Evolutionary conservation across 2,888 invertebrate genomes (phyloP).

Genomic region (Eupithecia dodoneata): DNA sequence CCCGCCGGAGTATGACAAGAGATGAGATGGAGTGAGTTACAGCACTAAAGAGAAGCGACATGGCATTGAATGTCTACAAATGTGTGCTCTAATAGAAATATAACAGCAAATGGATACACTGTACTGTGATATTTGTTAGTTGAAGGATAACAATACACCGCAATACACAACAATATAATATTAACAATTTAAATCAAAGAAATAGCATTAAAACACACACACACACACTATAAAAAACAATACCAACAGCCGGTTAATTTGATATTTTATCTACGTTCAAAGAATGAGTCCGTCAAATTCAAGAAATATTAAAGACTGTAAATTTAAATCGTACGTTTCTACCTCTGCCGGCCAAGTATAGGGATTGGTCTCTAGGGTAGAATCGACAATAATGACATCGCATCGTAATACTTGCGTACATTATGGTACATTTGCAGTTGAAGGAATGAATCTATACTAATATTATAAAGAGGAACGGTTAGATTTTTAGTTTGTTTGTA

Average conservation of each 20-base stretch:
- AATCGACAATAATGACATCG: no score
- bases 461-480: no score
- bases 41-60: constrained; percentile 41
- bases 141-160: neutral
- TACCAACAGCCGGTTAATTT: neutral
- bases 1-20: neutral
- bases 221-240: neutral
- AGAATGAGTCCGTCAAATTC: neutral
- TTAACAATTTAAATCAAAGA: neutral
- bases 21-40: constrained; percentile 2
- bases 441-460: no score
- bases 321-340: no score
- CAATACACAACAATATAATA: neutral
- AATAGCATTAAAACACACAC: neutral
- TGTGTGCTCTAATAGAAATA: constrained; percentile 12
- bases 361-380: no score
- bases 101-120: constrained; percentile 7
- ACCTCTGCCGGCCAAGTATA: no score
- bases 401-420: no score
- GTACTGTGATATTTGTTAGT: constrained; percentile 6
- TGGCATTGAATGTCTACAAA: constrained; percentile 47
- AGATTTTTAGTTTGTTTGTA: no score
- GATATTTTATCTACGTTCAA: neutral
- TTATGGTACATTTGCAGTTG: no score
- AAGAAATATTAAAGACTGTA: no score